These are phyloP conservation scores for Eidolon helvum DNA, from an alignment of 2,113 vertebrate species.

Conservation along the genomic window DNA sequence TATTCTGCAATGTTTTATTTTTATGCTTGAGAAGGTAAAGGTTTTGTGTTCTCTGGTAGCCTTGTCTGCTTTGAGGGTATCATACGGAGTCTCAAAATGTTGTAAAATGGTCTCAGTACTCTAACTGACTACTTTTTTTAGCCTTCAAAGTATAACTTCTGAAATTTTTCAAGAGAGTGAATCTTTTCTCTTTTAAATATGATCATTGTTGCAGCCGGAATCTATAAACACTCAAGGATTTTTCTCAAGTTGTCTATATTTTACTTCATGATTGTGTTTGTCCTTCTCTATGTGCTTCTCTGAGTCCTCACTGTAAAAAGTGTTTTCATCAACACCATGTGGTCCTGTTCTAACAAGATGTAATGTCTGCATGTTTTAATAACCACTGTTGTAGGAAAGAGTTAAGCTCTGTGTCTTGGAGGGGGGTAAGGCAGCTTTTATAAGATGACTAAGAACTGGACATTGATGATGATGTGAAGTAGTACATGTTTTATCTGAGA, in stretches of 20 bases:
- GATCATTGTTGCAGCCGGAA: neutral
- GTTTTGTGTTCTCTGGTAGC: neutral
- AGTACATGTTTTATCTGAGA: neutral
- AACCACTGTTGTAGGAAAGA: neutral
- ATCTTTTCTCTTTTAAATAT: constrained; percentile 20
- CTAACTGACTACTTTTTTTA: neutral
- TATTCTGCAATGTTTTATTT: constrained; percentile 31
- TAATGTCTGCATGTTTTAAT: neutral
- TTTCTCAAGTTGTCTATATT: neutral
- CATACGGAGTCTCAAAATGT: neutral
- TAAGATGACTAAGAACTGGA: neutral
- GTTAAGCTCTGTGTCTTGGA: neutral
- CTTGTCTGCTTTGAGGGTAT: constrained; percentile 22
- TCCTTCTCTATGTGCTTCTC: neutral
- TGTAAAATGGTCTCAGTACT: neutral
- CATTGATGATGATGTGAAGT: neutral
- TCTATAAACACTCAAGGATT: neutral
- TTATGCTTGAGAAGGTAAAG: neutral
- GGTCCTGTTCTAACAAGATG: neutral
- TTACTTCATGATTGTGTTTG: neutral
- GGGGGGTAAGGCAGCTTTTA: neutral
- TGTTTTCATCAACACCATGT: neutral
- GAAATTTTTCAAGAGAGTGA: neutral
- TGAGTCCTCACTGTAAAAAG: neutral
- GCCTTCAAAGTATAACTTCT: neutral